Percentiles rank a stretch among this genome's conserved stretches.
These are phyloP conservation scores for Clytia hemisphaerica DNA, from an alignment of 30 jellyfish, hydroid and myxozoan genomes.

Conservation along the genomic window DNA sequence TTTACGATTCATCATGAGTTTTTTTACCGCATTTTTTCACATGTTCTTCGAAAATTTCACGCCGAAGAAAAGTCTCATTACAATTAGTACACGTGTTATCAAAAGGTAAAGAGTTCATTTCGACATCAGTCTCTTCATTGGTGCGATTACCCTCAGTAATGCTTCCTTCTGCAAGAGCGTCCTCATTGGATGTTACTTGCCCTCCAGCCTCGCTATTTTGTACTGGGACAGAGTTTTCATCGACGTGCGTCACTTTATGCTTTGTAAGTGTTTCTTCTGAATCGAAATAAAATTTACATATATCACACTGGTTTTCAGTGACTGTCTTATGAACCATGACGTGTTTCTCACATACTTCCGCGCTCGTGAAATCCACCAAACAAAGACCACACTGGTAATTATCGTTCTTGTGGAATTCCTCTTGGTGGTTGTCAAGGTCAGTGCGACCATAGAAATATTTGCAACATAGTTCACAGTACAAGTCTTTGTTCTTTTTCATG, in stretches of 20 bases:
- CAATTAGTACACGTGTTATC: neutral
- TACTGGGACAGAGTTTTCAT: neutral
- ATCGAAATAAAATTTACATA: constrained; percentile 18
- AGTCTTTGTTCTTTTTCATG: constrained; percentile 3
- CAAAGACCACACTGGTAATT: constrained; percentile 34
- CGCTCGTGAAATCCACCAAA: constrained; percentile 21
- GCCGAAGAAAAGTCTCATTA: constrained; percentile 5
- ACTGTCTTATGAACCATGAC: constrained; percentile 4
- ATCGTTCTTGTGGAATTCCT: constrained; percentile 30
- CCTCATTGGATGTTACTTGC: neutral
- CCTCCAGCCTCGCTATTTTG: too few relatives aligned
- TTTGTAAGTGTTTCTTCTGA: neutral
- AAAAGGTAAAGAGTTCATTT: neutral
- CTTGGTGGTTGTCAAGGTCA: constrained; percentile 23
- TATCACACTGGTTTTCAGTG: constrained; percentile 2
- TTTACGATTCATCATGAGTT: too few relatives aligned
- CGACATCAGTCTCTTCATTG: neutral
- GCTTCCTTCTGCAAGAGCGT: neutral
- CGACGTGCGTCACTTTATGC: neutral
- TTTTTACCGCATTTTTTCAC: neutral
- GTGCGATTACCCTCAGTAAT: neutral
- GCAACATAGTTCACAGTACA: constrained; percentile 20
- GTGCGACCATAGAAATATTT: constrained; percentile 13
- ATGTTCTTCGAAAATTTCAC: constrained; percentile 2
- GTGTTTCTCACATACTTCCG: constrained; percentile 18